Percentiles rank a stretch among this genome's conserved stretches.
phyloP scores from a whole-genome alignment of 1,140 invertebrate genomes.

The Drosophila parabipectinata region DNA sequence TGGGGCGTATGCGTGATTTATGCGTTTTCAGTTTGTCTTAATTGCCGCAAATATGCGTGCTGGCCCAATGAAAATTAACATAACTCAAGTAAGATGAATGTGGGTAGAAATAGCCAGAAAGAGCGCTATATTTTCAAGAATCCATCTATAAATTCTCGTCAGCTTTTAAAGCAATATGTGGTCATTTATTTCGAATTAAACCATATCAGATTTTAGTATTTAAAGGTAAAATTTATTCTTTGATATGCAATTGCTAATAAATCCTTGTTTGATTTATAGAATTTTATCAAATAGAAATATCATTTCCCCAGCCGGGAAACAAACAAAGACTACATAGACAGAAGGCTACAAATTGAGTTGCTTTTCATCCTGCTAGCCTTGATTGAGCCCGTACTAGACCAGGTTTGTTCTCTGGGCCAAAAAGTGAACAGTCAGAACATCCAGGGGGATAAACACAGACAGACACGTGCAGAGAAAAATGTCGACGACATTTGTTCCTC shows the following conservation, averaged over 20 bases:
- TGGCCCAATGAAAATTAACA: conserved; percentile 41
- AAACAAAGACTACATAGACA: not conserved
- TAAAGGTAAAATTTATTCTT: no score
- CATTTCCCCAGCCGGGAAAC: not conserved
- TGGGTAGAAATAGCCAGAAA: conserved; percentile 1
- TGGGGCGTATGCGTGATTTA: conserved; percentile 72
- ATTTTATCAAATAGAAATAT: not conserved
- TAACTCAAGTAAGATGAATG: conserved; percentile 44
- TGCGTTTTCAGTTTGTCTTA: conserved; percentile 44
- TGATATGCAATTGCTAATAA: no score
- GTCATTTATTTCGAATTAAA: no score
- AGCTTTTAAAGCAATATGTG: no score
- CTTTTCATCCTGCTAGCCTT: conserved; percentile 1
- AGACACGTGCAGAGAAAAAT: conserved; percentile 25
- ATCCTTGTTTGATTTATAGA: not conserved
- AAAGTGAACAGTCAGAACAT: conserved; percentile 37
- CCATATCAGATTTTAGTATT: no score
- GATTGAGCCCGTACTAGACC: not conserved
- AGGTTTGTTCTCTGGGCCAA: conserved; percentile 8
- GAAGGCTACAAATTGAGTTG: not conserved
- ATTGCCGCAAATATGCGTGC: conserved; percentile 65
- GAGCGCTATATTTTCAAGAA: not conserved
- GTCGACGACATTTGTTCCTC: conserved; percentile 16
- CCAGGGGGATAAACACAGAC: conserved; percentile 2
- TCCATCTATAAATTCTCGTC: not conserved